These are phyloP conservation scores for Heliconius sara DNA, from an alignment of 2,888 invertebrate genomes.

Conservation along the genomic window DNA sequence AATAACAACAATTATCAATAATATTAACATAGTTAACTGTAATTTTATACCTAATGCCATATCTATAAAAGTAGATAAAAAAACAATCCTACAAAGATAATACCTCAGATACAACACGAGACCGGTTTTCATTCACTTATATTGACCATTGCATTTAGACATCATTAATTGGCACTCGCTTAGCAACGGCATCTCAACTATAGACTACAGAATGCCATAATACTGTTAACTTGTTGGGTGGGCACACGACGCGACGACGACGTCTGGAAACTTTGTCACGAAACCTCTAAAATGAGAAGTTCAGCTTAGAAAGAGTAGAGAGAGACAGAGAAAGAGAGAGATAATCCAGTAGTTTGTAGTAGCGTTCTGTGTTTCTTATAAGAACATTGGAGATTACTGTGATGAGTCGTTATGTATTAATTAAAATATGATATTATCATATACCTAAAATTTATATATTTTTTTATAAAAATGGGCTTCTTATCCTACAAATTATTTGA, in stretches of 20 bases:
- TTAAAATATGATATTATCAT: background rate
- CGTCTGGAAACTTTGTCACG: conserved; percentile 41
- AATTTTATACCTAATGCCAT: background rate
- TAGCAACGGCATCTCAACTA: conserved; percentile 39
- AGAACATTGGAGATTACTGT: background rate
- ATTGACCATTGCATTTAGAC: conserved; percentile 31
- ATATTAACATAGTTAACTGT: background rate
- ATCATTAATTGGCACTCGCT: conserved; percentile 45
- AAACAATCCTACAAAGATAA: background rate
- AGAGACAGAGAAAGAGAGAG: no score
- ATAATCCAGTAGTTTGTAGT: background rate
- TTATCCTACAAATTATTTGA: no score
- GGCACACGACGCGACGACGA: conserved; percentile 37
- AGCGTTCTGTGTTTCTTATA: background rate
- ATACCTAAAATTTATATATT: no score
- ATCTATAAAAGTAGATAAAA: background rate
- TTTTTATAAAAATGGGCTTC: no score
- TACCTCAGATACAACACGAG: conserved; percentile 7
- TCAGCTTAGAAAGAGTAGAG: background rate
- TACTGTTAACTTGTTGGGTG: conserved; percentile 47
- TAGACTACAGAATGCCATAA: conserved; percentile 37
- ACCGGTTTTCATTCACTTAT: conserved; percentile 38
- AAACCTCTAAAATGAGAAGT: background rate
- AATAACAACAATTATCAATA: no score
- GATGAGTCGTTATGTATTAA: background rate